Conservation (phyloP, 2,797 vertebrate species). For the Poecilia picta region DNA sequence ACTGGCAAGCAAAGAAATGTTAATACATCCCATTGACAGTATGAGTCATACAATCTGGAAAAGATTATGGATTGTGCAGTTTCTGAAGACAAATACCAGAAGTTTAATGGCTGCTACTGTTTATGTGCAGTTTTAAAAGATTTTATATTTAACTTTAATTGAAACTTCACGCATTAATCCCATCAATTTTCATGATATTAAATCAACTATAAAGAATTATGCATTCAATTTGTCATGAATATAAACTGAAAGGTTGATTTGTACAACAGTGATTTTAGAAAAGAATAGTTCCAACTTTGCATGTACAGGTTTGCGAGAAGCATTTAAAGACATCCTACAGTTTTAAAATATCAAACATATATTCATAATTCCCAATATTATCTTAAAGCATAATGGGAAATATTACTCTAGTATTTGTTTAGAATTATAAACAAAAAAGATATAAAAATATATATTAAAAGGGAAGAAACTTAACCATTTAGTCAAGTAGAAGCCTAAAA, state of each 20-base stretch:
- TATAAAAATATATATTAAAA: slow-evolving; percentile 41
- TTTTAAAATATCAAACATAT: slow-evolving; percentile 42
- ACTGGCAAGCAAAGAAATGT: background rate
- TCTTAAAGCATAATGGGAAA: slow-evolving; percentile 43
- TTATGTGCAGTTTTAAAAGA: background rate
- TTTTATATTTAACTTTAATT: background rate
- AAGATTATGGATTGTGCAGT: background rate
- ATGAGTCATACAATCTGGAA: background rate
- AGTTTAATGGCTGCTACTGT: background rate
- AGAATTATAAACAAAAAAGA: slow-evolving; percentile 28
- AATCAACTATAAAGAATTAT: background rate
- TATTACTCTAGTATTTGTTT: slow-evolving; percentile 53
- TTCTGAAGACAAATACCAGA: background rate
- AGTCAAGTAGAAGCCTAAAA: slow-evolving; percentile 41
- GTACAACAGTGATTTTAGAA: background rate
- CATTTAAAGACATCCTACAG: slow-evolving; percentile 31
- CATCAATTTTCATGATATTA: background rate
- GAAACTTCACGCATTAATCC: background rate
- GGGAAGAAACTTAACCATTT: slow-evolving; percentile 38
- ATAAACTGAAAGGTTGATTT: background rate
- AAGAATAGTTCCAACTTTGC: background rate
- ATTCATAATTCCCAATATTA: slow-evolving; percentile 13
- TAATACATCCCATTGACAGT: background rate
- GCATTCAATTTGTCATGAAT: background rate
- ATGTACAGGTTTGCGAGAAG: background rate